phyloP scores from a whole-genome alignment of 2,888 invertebrate genomes.

The Labia minor region DNA sequence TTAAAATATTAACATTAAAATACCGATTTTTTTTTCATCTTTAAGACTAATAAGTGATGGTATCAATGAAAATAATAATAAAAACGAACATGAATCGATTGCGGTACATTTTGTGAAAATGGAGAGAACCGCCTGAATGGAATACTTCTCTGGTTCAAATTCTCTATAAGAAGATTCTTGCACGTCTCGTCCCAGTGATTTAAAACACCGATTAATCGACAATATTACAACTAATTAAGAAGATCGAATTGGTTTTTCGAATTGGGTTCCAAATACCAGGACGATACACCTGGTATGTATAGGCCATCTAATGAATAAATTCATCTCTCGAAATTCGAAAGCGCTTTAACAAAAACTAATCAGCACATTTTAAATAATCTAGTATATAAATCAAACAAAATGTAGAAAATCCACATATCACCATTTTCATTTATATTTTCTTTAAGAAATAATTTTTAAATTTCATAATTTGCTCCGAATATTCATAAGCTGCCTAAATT shows the following conservation, averaged over 20 bases:
- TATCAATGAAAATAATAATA: no score
- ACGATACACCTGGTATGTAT: background rate
- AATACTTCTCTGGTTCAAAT: no score
- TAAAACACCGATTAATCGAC: background rate
- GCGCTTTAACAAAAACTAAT: background rate
- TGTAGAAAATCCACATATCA: background rate
- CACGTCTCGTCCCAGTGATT: slow-evolving; percentile 3
- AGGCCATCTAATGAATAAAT: background rate
- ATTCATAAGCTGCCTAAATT: background rate
- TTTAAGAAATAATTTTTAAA: background rate
- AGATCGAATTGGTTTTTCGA: background rate
- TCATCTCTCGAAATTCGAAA: background rate
- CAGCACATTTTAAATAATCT: background rate
- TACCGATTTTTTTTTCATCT: no score
- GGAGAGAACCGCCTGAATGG: no score
- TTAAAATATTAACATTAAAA: no score
- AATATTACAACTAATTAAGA: slow-evolving; percentile 13
- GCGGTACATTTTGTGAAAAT: no score
- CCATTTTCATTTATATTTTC: background rate
- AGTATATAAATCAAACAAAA: background rate
- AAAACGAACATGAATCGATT: no score
- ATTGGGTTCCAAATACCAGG: background rate
- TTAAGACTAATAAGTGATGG: no score
- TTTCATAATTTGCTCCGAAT: background rate
- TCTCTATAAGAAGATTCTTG: background rate